These are phyloP conservation scores for Venusia cambrica DNA, from an alignment of 2,888 invertebrate genomes.

Conservation along the genomic window DNA sequence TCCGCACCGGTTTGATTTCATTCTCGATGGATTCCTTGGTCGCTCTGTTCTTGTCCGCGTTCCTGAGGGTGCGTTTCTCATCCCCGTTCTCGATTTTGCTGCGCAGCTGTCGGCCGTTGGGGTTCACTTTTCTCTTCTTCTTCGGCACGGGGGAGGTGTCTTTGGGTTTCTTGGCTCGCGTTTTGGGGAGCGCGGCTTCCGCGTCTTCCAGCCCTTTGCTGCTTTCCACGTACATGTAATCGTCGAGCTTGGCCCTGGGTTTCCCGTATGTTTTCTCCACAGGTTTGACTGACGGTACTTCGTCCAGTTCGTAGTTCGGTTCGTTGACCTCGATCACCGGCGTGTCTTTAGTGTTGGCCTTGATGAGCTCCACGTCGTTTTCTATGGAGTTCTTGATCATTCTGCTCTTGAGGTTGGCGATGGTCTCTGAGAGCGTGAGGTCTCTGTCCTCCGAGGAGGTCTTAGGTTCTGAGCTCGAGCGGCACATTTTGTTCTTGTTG, in stretches of 20 bases:
- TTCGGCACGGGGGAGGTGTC: slow-evolving; percentile 52
- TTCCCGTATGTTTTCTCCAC: slow-evolving; percentile 70
- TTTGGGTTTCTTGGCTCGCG: slow-evolving; percentile 44
- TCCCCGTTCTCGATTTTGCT: slow-evolving; percentile 41
- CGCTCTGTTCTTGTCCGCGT: slow-evolving; percentile 61
- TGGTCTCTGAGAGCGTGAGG: slow-evolving; percentile 49
- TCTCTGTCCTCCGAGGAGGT: slow-evolving; percentile 44
- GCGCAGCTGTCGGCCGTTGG: slow-evolving; percentile 42
- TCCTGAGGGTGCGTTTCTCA: slow-evolving; percentile 49
- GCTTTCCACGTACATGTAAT: slow-evolving; percentile 69
- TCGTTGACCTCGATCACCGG: slow-evolving; percentile 48
- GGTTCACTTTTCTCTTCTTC: slow-evolving; percentile 62
- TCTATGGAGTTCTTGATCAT: slow-evolving; percentile 67
- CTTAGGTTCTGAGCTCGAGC: slow-evolving; percentile 51
- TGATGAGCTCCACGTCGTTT: slow-evolving; percentile 65
- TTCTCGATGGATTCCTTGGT: slow-evolving; percentile 74
- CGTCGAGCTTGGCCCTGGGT: slow-evolving; percentile 63
- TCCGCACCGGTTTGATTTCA: slow-evolving; percentile 50
- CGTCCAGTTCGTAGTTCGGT: slow-evolving; percentile 52
- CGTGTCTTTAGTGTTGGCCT: slow-evolving; percentile 60
- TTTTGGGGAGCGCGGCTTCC: slow-evolving; percentile 60
- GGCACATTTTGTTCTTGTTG: slow-evolving; percentile 62
- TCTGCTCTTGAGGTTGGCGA: slow-evolving; percentile 56
- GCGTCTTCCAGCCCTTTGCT: slow-evolving; percentile 61
- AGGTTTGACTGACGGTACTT: slow-evolving; percentile 61